Evolutionary conservation across 2,113 vertebrate species (phyloP), one percentile per base, ranked within the genome.

Genomic region (Felis chaus): DNA sequence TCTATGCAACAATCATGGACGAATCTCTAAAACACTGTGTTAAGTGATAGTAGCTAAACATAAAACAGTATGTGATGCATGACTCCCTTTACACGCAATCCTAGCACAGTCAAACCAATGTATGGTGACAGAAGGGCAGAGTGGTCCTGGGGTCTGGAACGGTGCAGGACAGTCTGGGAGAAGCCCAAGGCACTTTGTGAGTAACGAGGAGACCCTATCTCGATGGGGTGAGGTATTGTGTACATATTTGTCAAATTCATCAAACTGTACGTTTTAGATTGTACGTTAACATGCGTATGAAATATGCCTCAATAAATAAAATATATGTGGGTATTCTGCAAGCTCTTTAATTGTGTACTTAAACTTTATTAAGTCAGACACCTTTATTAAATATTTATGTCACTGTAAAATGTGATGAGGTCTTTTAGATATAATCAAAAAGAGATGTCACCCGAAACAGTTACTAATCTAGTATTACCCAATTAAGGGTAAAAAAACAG

Each of bases 351-450:
- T 55, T 95, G 71, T 93, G 63, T 39, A 88, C 16, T 68, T 68
- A 78, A 89, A 69, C 66, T 92, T 55, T 83, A 85, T 45, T 84
- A 83, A 87, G 31, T 80, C 57, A 45, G 23, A 12, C 16, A 9
- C 29, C 27, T 89, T 79, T 73, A 61, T 94, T 85, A 92, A 89
- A 81, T 92, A 39, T 25, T 61, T 89, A 69, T 21, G 18, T 55
- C 48, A 50, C 50, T 69, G 29, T 61, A 33, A 69, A 66, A 55
- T 19, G 48, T 69, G 36, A 41, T 63, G 50, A 61, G 15, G 23
- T 48, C 84, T 65, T 82, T 55, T 55, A 74, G 7, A 53, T 48
- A 65, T 36, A 33, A 53, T 53, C 55, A 53, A 85, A 79, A 93
- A 66, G 39, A 93, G 61, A 55, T 31, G 25, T 63, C 31, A 45